phyloP scores from a whole-genome alignment of 2,113 vertebrate genomes.

The Chaetura pelagica region DNA sequence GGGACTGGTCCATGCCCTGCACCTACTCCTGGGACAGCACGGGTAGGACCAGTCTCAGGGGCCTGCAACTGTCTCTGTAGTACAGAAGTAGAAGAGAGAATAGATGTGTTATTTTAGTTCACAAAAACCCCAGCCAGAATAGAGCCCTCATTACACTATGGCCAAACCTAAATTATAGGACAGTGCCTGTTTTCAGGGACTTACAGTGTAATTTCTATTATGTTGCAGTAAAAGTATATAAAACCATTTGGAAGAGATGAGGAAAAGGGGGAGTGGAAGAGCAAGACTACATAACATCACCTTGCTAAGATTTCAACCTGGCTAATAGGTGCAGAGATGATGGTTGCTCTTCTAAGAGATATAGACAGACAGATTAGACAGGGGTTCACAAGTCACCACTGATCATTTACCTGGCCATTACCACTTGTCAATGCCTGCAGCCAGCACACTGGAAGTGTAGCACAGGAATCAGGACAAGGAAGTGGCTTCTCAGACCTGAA shows the following conservation, averaged over 20 bases:
- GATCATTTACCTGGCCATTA: conserved; percentile 27
- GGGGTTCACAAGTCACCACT: not conserved
- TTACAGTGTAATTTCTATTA: not conserved
- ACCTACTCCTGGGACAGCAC: not conserved
- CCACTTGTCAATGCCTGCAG: not conserved
- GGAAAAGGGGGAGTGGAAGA: not conserved
- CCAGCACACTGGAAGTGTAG: not conserved
- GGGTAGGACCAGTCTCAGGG: not conserved
- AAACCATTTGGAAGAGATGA: not conserved
- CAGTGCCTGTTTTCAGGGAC: not conserved
- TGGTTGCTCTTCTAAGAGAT: conserved; percentile 4
- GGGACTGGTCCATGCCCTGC: not conserved
- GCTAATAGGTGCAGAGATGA: not conserved
- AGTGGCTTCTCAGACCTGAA: not conserved
- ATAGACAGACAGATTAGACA: conserved; percentile 16
- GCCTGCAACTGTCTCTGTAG: not conserved
- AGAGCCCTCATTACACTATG: not conserved
- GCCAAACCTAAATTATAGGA: not conserved
- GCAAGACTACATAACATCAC: not conserved
- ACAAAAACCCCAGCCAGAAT: not conserved
- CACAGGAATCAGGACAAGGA: not conserved
- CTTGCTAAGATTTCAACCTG: not conserved
- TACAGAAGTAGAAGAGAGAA: not conserved
- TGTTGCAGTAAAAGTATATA: not conserved
- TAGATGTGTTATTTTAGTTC: not conserved